These are phyloP conservation scores for Philopotamus ludificatus DNA, from an alignment of 1,140 invertebrate species.

Conservation along the genomic window DNA sequence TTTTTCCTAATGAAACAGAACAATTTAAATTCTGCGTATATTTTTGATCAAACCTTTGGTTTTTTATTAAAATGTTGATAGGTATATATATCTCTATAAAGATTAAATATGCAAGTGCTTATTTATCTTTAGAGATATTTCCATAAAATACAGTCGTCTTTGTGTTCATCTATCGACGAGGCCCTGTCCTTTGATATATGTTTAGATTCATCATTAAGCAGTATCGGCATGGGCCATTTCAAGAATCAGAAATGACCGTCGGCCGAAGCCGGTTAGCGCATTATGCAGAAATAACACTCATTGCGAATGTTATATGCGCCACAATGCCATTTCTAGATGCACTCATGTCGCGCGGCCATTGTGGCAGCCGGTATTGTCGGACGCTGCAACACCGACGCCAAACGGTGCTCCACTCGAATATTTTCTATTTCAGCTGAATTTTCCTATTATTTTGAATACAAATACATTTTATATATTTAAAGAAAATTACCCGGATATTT, in stretches of 20 bases:
- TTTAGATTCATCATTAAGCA: conserved; percentile 16
- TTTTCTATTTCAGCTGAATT: not conserved
- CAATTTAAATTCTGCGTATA: no score
- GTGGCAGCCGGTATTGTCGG: not conserved
- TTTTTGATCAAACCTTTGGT: no score
- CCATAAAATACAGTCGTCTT: no score
- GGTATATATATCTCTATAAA: no score
- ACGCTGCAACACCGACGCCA: not conserved
- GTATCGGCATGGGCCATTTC: not conserved
- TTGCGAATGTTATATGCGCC: conserved; percentile 3
- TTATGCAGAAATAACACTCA: conserved; percentile 10
- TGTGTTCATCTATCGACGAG: no score
- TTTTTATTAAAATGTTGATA: no score
- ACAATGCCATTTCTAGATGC: conserved; percentile 8
- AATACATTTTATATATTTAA: not conserved
- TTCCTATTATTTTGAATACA: not conserved
- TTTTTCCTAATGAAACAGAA: no score
- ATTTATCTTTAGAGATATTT: no score
- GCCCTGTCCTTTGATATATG: no score
- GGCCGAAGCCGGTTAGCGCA: not conserved
- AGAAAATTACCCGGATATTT: not conserved
- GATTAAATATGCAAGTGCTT: no score
- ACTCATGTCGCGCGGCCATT: not conserved
- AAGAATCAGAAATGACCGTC: not conserved
- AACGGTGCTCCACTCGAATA: no score